Evolutionary conservation across 2,888 invertebrate species (phyloP).

Genomic region (Notodonta ziczac): DNA sequence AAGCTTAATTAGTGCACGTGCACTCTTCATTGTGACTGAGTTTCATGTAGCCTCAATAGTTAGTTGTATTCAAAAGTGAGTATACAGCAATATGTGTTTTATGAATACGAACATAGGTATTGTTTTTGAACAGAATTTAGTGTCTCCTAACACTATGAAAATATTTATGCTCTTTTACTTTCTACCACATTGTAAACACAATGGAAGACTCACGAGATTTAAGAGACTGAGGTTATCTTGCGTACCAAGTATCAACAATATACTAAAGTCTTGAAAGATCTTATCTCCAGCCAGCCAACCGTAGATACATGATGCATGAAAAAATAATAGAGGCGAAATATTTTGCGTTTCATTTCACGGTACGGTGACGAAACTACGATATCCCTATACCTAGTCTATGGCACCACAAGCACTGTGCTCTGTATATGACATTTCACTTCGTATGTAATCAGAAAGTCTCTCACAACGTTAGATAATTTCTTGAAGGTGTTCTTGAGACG

Average conservation of each 20-base stretch:
- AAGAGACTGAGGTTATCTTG: too few species aligned
- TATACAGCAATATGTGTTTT: background rate
- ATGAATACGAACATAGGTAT: too few species aligned
- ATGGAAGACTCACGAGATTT: too few species aligned
- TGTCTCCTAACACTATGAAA: too few species aligned
- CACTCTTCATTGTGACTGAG: constrained; percentile 15
- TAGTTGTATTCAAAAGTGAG: background rate
- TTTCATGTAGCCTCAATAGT: background rate
- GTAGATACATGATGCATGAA: background rate
- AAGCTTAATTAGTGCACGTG: constrained; percentile 32
- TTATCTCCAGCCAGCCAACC: background rate
- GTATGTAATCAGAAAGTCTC: background rate
- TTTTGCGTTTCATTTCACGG: constrained; percentile 4
- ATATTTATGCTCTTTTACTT: too few species aligned
- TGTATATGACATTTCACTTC: background rate
- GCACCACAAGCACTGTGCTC: background rate
- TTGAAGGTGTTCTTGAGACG: background rate
- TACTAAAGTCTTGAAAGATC: background rate
- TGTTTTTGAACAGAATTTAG: too few species aligned
- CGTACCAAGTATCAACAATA: background rate
- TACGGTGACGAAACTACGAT: background rate
- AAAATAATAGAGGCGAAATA: background rate
- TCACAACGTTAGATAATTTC: background rate
- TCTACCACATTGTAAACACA: too few species aligned
- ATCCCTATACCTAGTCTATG: background rate